Base-by-base conservation (phyloP, 2,888 invertebrate species). In the Patella ulyssiponensis region DNA sequence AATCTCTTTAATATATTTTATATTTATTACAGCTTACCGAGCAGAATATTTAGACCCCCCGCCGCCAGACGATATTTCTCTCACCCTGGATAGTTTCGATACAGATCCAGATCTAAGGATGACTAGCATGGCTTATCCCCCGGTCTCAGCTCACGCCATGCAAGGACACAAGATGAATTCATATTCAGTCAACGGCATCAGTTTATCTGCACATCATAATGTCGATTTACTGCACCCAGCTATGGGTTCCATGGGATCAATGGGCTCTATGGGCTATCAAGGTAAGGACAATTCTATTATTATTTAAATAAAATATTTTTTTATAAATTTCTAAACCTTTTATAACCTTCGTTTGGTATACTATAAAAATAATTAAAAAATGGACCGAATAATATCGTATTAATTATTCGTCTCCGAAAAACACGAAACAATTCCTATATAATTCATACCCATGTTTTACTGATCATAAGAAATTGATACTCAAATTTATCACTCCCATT, bases 201-300 rank as follows among this genome's bases (percentile, higher is more conserved):
- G 89, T 77, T 83, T 89, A 80, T 86, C 88, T 70, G 71, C 84
- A 74, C 71, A 83, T 70, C 93, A 93, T 82, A 93, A 93, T 69
- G 94, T 94, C 90, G 94, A 94, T 89, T 93, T 94, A 52, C 90
- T 94, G 83, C 94, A 94, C 88, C 92, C 93, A 17, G 93, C 94
- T 80, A 94, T 94, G 93, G 75, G 77, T 44, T 78, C 74, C 1
- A 64, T 64, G 64, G 64, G 64, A 64, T 12, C 64, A 3, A 64
- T 64, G 64, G 23, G 64, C 64, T 93, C 94, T 78, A 94, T 95
- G 94, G 94, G 94, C 79, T 95, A 94, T 90, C 94, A 94, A 83
- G 87, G 90, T 86, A 84, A 86, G 85, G 79, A 73, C 71, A 75
- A 77, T 14, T 9, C 0, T 44, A 44, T 44, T 44, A 44, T 44